Percentiles rank a stretch among this genome's conserved stretches.
Conservation (phyloP, 2,113 vertebrate genomes). For the Lipotes vexillifer region DNA sequence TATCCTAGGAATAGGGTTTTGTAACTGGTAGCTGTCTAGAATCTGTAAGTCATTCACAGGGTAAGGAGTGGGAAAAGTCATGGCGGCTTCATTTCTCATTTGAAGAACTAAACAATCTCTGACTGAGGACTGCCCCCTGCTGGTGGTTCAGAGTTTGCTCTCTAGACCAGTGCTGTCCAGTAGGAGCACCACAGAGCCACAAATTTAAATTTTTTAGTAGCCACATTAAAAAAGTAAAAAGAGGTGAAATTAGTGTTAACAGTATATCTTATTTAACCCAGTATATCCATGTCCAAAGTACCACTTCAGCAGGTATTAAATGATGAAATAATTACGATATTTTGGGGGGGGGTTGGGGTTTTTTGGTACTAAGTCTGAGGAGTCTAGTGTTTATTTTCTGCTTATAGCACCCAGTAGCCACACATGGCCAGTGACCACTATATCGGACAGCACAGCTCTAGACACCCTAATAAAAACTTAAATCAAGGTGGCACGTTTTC, state of each 20-base stretch:
- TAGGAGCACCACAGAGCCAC: not conserved
- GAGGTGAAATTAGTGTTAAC: not conserved
- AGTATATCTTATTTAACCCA: not conserved
- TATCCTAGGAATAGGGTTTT: no score
- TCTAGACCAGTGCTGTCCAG: no score
- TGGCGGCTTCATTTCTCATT: not conserved
- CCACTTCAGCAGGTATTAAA: not conserved
- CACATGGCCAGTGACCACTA: not conserved
- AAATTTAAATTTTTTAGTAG: not conserved
- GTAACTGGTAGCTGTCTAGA: not conserved
- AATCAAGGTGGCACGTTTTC: not conserved
- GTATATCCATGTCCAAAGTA: not conserved
- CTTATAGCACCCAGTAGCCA: not conserved
- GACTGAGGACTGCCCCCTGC: conserved; percentile 38
- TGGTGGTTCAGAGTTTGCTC: not conserved
- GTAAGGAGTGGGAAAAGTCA: not conserved
- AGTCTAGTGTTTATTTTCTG: not conserved
- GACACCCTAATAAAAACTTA: not conserved
- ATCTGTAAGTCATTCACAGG: not conserved
- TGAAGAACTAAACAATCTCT: not conserved
- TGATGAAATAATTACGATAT: not conserved
- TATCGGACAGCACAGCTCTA: not conserved
- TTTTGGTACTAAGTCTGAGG: not conserved
- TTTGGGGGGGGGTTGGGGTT: fast-evolving
- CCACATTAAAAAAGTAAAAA: not conserved